Conservation (phyloP, 2,113 vertebrate species). For the Ancistrus triradiatus region DNA sequence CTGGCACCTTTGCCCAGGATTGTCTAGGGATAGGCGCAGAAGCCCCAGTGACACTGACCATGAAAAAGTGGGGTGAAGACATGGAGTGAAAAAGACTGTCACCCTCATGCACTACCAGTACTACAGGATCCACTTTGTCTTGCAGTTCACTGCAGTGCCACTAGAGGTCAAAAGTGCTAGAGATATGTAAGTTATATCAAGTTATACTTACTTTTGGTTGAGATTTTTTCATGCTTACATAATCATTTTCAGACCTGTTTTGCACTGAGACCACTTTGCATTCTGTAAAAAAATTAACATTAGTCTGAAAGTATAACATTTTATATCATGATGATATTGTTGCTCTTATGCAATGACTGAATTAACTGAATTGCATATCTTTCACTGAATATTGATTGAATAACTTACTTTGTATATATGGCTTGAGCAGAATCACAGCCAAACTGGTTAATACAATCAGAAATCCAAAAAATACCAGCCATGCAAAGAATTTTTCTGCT, state of each 20-base stretch:
- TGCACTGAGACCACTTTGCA: neutral
- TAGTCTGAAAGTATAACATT: neutral
- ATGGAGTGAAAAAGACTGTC: no score
- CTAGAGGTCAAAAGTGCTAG: no score
- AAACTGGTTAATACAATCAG: neutral
- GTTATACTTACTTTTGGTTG: neutral
- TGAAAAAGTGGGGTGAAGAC: no score
- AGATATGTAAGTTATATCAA: no score
- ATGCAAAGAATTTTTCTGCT: neutral
- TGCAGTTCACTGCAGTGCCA: neutral
- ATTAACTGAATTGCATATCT: neutral
- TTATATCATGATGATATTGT: neutral
- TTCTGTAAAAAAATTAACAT: neutral
- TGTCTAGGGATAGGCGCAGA: no score
- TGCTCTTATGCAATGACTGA: neutral
- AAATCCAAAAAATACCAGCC: neutral
- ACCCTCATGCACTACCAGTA: no score
- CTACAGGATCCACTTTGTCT: no score
- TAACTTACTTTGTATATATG: neutral
- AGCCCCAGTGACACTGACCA: no score
- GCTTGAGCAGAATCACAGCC: constrained; percentile 1
- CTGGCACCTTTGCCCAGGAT: no score
- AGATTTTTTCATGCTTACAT: constrained; percentile 11
- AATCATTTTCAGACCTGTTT: neutral
- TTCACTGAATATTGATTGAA: neutral